A percentile compares a stretch with the other conserved stretches of the same genome.
Evolutionary conservation across 2,888 invertebrate genomes (phyloP).

Genomic region (Embidobia sp.): DNA sequence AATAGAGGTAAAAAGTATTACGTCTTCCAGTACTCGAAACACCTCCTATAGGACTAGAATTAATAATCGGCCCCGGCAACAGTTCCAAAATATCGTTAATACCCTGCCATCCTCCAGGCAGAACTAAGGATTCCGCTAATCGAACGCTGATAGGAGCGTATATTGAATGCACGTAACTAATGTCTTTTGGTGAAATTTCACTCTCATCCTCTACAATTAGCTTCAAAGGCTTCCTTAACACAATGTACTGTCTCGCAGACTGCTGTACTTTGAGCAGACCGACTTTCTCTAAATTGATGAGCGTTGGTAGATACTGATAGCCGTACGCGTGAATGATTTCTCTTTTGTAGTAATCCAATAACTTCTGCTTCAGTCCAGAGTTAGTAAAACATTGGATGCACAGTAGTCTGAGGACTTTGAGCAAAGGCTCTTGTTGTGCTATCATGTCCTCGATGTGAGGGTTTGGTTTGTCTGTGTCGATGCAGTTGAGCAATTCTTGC

Average conservation of each 20-base stretch:
- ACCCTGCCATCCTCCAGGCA: conserved; percentile 89
- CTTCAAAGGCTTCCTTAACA: conserved; percentile 90
- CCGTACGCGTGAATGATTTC: conserved; percentile 94
- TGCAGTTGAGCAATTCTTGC: conserved; percentile 95
- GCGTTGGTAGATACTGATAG: conserved; percentile 89
- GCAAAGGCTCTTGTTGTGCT: conserved; percentile 90
- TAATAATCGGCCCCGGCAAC: conserved; percentile 89
- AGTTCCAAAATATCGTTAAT: conserved; percentile 92
- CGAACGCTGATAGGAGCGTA: conserved; percentile 96
- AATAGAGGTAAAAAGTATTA: too few relatives aligned
- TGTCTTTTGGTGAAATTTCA: conserved; percentile 92
- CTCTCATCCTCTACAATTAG: conserved; percentile 94
- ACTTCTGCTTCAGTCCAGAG: conserved; percentile 95
- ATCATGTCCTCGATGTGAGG: conserved; percentile 96
- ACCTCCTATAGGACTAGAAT: conserved; percentile 65
- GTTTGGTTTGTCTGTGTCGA: conserved; percentile 94
- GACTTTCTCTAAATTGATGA: conserved; percentile 93
- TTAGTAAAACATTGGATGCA: conserved; percentile 96
- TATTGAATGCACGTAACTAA: conserved; percentile 95
- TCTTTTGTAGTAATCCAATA: conserved; percentile 88
- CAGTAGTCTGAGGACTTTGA: conserved; percentile 93
- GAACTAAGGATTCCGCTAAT: conserved; percentile 90
- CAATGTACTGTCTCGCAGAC: conserved; percentile 87
- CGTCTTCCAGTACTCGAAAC: conserved; percentile 67
- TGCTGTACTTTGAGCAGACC: conserved; percentile 91